These are phyloP conservation scores for Macaria notata DNA, from an alignment of 2,888 invertebrate species.

Conservation along the genomic window DNA sequence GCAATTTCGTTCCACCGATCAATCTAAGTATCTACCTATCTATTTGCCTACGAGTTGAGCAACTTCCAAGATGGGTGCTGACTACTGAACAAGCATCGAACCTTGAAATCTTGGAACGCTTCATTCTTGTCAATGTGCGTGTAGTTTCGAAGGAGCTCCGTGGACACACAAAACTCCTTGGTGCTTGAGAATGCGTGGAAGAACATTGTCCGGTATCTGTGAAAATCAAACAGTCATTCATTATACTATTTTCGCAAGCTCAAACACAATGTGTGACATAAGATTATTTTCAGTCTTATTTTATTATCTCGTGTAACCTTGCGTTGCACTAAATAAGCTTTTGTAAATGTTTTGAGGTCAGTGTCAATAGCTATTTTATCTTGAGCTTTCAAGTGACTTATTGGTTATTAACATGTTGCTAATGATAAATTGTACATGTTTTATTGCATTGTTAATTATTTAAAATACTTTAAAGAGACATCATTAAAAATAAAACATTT, in stretches of 20 bases:
- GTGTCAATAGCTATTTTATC: constrained; percentile 34
- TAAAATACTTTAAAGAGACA: too few species aligned
- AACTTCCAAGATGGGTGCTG: constrained; percentile 10
- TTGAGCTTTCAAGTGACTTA: constrained; percentile 1
- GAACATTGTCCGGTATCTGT: constrained; percentile 86
- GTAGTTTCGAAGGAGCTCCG: constrained; percentile 87
- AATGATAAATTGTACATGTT: too few species aligned
- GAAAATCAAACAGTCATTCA: constrained; percentile 36
- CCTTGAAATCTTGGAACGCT: constrained; percentile 88
- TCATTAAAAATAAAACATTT: too few species aligned
- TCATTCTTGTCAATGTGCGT: constrained; percentile 85
- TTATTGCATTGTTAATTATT: too few species aligned
- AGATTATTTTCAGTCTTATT: constrained; percentile 11
- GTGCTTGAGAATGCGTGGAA: constrained; percentile 92
- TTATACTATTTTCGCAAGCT: constrained; percentile 12
- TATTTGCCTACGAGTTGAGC: constrained; percentile 12
- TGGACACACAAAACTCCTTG: constrained; percentile 90
- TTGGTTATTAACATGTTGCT: too few species aligned
- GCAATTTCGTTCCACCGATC: constrained; percentile 6
- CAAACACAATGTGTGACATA: constrained; percentile 8
- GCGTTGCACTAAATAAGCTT: constrained; percentile 28
- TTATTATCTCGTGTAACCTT: constrained; percentile 34
- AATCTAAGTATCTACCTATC: background rate
- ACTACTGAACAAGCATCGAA: constrained; percentile 35
- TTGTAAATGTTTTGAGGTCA: constrained; percentile 51